These are phyloP conservation scores for Andrena fulva DNA, from an alignment of 2,888 invertebrate genomes.

Conservation along the genomic window DNA sequence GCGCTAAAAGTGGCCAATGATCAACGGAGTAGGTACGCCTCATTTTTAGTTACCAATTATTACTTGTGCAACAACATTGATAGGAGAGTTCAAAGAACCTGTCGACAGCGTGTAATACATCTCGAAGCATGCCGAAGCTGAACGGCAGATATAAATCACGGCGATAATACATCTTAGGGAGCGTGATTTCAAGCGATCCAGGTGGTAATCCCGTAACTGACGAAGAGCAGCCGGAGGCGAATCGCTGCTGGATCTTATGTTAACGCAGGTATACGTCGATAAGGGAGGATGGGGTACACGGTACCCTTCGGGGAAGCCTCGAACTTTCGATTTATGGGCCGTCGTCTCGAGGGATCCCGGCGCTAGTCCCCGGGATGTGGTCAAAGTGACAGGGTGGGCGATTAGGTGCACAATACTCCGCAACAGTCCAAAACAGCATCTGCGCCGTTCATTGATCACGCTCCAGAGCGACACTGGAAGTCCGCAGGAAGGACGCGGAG, in stretches of 20 bases:
- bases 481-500: constrained; percentile 61
- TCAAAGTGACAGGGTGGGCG: constrained; percentile 84
- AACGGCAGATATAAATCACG: constrained; percentile 41
- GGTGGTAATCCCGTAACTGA: constrained; percentile 63
- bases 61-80: no score
- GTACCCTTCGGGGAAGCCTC: constrained; percentile 72
- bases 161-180: constrained; percentile 60
- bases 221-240: constrained; percentile 73
- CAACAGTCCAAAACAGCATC: constrained; percentile 81
- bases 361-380: constrained; percentile 76
- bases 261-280: constrained; percentile 71
- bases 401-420: constrained; percentile 84
- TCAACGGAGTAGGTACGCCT: no score
- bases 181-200: constrained; percentile 57
- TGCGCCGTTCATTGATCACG: constrained; percentile 84
- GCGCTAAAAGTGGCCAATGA: no score
- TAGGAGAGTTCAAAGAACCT: not conserved
- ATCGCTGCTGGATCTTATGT: constrained; percentile 78
- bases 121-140: not conserved
- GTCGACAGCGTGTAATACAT: not conserved
- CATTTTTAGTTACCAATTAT: not conserved
- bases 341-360: constrained; percentile 76
- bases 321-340: constrained; percentile 84
- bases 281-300: constrained; percentile 67
- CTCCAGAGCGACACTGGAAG: constrained; percentile 60